Percentiles rank a stretch among this genome's conserved stretches.
Conservation (phyloP, 1,140 invertebrate genomes). For the Apis dorsata region DNA sequence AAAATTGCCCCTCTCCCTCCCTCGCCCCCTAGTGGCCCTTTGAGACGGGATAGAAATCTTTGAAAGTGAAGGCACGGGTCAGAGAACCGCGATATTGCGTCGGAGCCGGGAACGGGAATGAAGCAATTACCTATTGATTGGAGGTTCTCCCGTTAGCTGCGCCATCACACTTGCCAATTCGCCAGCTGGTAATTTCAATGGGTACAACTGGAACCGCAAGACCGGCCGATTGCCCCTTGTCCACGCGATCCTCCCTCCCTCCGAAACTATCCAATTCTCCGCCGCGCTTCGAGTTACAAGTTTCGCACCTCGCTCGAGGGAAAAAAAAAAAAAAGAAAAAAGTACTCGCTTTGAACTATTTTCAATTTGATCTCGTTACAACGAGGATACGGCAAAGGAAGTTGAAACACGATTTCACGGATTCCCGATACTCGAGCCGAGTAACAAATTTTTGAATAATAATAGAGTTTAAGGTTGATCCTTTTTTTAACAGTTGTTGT, state of each 20-base stretch:
- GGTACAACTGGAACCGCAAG: constrained; percentile 68
- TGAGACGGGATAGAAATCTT: not conserved
- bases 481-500: no score
- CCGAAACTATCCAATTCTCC: constrained; percentile 43
- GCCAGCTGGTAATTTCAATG: constrained; percentile 69
- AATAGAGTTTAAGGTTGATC: no score
- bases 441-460: no score
- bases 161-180: constrained; percentile 77
- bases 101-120: constrained; percentile 68
- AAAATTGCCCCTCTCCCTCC: not conserved
- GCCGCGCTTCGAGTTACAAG: constrained; percentile 49
- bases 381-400: no score
- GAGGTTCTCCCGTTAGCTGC: constrained; percentile 72
- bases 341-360: not conserved
- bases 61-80: constrained; percentile 34
- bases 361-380: not conserved
- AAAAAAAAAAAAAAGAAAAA: no score
- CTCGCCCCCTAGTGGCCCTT: not conserved
- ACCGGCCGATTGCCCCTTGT: constrained; percentile 65
- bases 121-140: constrained; percentile 71
- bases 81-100: constrained; percentile 54
- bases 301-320: not conserved
- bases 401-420: no score
- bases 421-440: no score
- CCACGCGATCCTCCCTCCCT: constrained; percentile 56